Evolutionary conservation across 1,140 invertebrate species (phyloP), one percentile per base, ranked within the genome.

Genomic region (Drepana arcuata): DNA sequence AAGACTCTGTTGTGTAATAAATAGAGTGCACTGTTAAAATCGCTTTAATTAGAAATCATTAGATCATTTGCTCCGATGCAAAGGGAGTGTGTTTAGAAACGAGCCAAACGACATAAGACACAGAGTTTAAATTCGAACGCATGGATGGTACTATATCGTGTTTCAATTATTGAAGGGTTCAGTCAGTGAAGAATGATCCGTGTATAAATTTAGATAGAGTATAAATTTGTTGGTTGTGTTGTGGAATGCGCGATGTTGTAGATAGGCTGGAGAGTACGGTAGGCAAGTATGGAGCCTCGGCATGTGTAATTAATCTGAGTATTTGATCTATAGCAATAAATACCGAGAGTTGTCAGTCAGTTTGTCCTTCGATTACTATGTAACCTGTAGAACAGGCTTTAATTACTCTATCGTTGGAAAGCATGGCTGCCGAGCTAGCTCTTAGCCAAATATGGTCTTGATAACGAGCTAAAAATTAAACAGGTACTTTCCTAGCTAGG

Each of bases 271-370:
- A n/a, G n/a, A 53, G 38, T 37, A 42, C 41, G 38, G 45, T 45
- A 54, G 48, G 41, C 36, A 28, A 21, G 34, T 34, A 41, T 26
- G 40, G 42, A 48, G 54, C 44, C 53, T 34, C 39, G 39, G 56
- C 49, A 55, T 60, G 50, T 57, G 57, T 55, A 61, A 61, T 61
- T 61, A 61, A 65, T 65, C 61, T 61, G 41, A 49, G 56, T 53
- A 57, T 56, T 66, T 46, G 48, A 62, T 66, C 49, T 66, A 57
- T 54, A 62, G 48, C 58, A 58, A 66, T 72, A 57, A 62, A 59
- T 58, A 58, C 43, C 48, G 43, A 52, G 51, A 50, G 48, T 48
- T 59, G 59, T 53, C 45, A 41, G 54, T 53, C 42, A 51, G 57
- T 61, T 37, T 65, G 63, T 71, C 64, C 61, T 71, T 61, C 63